Evolutionary conservation across 2,797 vertebrate genomes (phyloP), one percentile per base, ranked within the genome.

Genomic region (Hemitrygon akajei): DNA sequence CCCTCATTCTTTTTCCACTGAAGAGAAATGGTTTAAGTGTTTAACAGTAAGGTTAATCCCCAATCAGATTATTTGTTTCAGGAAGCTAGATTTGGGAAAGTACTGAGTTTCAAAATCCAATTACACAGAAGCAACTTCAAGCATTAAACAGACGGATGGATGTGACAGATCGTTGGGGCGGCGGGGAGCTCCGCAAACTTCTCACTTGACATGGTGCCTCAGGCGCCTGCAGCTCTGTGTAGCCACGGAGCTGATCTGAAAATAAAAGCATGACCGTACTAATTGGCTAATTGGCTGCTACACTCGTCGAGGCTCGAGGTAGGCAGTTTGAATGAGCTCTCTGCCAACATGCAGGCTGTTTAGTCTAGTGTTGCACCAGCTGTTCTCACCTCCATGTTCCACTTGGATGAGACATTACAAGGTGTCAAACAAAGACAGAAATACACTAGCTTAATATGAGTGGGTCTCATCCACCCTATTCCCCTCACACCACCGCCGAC

Each of bases 341-440:
- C 27, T 86, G 82, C 82, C 82, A 86, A 86, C 82, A 30, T 9
- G 30, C 82, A 86, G 82, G 82, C 82, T 86, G 82, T 47, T 86
- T 47, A 86, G 56, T 60, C 86, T 66, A 66, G 86, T 66, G n/a
- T 34, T 34, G 86, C 60, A 66, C 86, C 86, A 89, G 86, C 60
- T 89, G 86, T 34, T 89, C 86, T 69, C 86, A 69, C 86, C 60
- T 69, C 7, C 60, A 22, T 18, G 16, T 89, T 66, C 86, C 60
- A 89, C 69, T 89, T 89, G 86, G 86, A 63, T 66, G 60, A 89
- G n/a, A 69, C n/a, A 89, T 89, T 89, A 37, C 60, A 89, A 89
- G 86, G 86, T 89, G 34, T 89, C 30, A 66, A 69, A 89, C 14
- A 34, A 73, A 66, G 86, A 66, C 86, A 69, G 60, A 69, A 89